Evolutionary conservation across 1,140 invertebrate species (phyloP).

Genomic region (Ceratina calcarata): DNA sequence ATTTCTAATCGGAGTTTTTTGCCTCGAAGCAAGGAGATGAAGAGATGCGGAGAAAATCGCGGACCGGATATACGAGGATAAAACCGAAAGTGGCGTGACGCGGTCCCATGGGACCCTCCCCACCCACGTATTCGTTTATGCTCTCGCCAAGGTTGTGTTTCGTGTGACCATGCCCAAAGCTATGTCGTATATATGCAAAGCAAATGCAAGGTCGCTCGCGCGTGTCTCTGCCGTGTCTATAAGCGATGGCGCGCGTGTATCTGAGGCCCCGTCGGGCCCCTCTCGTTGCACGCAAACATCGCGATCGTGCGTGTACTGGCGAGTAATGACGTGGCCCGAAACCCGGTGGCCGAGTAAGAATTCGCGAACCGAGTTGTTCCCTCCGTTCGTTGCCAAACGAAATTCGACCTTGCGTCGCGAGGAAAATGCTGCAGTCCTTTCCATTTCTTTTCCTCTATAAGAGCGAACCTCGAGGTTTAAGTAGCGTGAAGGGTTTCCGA

Average conservation of each 20-base stretch:
- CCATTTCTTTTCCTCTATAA: too few species aligned
- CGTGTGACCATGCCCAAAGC: slow-evolving; percentile 67
- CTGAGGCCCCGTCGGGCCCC: neutral
- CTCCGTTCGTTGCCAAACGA: slow-evolving; percentile 3
- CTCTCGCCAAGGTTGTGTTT: slow-evolving; percentile 68
- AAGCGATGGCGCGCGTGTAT: neutral
- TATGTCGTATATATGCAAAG: slow-evolving; percentile 69
- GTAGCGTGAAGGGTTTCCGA: too few species aligned
- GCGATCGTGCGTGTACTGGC: slow-evolving; percentile 15
- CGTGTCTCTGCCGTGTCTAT: slow-evolving; percentile 58
- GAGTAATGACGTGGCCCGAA: slow-evolving; percentile 56
- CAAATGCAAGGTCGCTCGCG: slow-evolving; percentile 71
- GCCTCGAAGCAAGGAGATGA: neutral
- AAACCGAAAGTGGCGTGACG: slow-evolving; percentile 69
- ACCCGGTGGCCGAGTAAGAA: slow-evolving; percentile 53
- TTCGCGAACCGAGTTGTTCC: slow-evolving; percentile 20
- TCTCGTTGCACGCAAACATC: slow-evolving; percentile 27
- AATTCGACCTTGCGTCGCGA: slow-evolving; percentile 45
- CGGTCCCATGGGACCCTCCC: slow-evolving; percentile 34
- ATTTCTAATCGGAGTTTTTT: too few species aligned
- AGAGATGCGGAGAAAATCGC: slow-evolving; percentile 51
- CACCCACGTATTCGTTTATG: slow-evolving; percentile 60
- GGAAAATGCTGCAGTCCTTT: too few species aligned
- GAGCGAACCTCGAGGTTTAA: too few species aligned
- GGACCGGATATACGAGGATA: slow-evolving; percentile 66